Conservation (phyloP, 2,888 invertebrate genomes). For the Pheosia tremula region DNA sequence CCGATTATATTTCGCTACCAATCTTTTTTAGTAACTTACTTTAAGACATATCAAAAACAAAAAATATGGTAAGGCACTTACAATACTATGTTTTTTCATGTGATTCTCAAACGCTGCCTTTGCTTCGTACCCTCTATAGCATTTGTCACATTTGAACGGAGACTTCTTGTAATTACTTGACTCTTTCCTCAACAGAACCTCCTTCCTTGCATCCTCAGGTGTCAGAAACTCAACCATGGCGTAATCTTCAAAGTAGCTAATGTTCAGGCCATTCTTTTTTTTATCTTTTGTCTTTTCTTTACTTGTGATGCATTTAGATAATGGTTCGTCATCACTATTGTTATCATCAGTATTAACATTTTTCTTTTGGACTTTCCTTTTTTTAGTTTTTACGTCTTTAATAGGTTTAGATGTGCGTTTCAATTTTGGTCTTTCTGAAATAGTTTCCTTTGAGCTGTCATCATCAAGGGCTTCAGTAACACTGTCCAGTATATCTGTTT, state of each 20-base stretch:
- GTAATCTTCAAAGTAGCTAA: conserved; percentile 4
- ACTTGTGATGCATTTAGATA: conserved; percentile 28
- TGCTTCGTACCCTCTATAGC: conserved; percentile 25
- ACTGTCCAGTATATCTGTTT: background rate
- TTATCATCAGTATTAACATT: conserved; percentile 16
- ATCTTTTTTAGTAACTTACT: no score
- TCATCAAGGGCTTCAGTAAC: background rate
- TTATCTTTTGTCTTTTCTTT: conserved; percentile 8
- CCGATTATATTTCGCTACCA: no score
- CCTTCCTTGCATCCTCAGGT: conserved; percentile 5
- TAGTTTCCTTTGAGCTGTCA: background rate
- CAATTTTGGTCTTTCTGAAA: background rate
- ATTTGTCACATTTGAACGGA: conserved; percentile 25
- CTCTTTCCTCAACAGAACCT: conserved; percentile 21
- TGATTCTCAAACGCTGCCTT: conserved; percentile 25
- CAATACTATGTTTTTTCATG: conserved; percentile 9
- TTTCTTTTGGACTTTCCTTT: conserved; percentile 1
- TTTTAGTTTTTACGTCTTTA: background rate
- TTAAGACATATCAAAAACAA: no score
- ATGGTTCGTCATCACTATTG: conserved; percentile 46
- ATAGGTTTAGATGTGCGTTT: background rate
- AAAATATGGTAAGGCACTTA: background rate
- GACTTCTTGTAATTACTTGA: conserved; percentile 23
- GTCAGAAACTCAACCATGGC: background rate
- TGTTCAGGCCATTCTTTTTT: conserved; percentile 9